These are phyloP conservation scores for Napeogenes inachia DNA, from an alignment of 2,888 invertebrate species.

Conservation along the genomic window DNA sequence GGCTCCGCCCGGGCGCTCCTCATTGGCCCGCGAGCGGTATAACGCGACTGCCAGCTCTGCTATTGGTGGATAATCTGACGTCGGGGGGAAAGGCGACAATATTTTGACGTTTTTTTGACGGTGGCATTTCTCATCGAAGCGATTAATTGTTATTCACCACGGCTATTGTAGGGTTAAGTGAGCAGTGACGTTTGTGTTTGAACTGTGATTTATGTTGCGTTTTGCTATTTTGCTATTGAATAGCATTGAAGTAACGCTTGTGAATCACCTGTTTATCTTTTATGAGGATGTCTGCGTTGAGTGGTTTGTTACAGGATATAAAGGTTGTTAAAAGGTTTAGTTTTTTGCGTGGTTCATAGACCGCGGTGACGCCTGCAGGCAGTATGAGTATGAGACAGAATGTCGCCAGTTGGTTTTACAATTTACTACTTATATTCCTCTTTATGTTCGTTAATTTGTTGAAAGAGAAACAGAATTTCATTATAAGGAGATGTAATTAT, in stretches of 20 bases:
- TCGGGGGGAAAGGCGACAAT: slow-evolving; percentile 65
- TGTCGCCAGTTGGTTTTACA: slow-evolving; percentile 18
- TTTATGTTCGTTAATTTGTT: background rate
- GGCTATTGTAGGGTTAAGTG: slow-evolving; percentile 75
- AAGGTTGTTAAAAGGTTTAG: slow-evolving; percentile 8
- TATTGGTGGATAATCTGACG: slow-evolving; percentile 36
- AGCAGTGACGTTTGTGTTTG: slow-evolving; percentile 46
- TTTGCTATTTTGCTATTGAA: slow-evolving; percentile 42
- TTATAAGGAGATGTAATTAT: no score
- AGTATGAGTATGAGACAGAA: slow-evolving; percentile 13
- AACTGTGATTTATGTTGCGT: slow-evolving; percentile 25
- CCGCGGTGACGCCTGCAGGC: no score
- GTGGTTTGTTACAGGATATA: slow-evolving; percentile 10
- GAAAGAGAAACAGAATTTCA: background rate
- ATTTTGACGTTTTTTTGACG: slow-evolving; percentile 74
- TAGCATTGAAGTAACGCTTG: slow-evolving; percentile 15
- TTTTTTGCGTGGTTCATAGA: no score
- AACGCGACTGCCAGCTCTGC: background rate
- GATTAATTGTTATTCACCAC: slow-evolving; percentile 76
- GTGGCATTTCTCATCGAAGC: slow-evolving; percentile 71
- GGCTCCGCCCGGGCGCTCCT: slow-evolving; percentile 71
- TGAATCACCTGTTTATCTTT: slow-evolving; percentile 24
- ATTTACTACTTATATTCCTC: background rate
- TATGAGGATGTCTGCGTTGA: background rate
- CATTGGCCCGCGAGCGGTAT: slow-evolving; percentile 55